phyloP scores from a whole-genome alignment of 2,797 vertebrate species.

The Rallus crepitans region DNA sequence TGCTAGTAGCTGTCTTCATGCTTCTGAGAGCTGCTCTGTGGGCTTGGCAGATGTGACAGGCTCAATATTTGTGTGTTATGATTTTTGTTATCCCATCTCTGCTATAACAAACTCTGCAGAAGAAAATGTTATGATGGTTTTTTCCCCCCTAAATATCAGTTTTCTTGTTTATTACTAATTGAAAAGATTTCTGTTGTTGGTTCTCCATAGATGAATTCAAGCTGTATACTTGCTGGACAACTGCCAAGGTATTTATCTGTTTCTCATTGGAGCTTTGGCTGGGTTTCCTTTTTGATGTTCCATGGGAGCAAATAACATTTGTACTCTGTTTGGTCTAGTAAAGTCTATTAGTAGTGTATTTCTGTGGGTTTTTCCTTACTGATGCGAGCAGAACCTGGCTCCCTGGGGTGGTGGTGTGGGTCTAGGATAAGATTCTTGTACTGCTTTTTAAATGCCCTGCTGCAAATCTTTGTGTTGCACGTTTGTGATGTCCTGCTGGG shows the following conservation, averaged over 20 bases:
- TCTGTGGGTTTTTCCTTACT: background rate
- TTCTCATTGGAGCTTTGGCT: background rate
- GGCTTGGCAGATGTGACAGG: background rate
- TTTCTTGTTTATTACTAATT: background rate
- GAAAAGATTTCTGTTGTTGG: background rate
- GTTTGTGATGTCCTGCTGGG: background rate
- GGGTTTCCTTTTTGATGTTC: background rate
- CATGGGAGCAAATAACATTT: background rate
- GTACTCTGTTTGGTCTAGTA: background rate
- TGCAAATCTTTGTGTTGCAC: accelerated
- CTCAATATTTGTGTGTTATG: accelerated
- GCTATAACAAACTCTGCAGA: background rate
- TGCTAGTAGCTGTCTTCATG: background rate
- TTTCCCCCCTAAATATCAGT: accelerated
- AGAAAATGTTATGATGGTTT: background rate
- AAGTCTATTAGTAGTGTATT: background rate
- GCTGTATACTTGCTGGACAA: accelerated
- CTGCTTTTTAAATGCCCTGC: background rate
- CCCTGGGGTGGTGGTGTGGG: background rate
- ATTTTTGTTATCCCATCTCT: background rate
- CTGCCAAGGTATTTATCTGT: background rate
- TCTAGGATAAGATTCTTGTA: background rate
- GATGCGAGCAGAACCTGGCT: background rate
- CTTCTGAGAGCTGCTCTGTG: background rate
- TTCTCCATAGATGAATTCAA: background rate